Percentiles rank a stretch among this genome's conserved stretches.
Evolutionary conservation across 23 tunicate genomes (phyloP).

Genomic region (Styela clava): DNA sequence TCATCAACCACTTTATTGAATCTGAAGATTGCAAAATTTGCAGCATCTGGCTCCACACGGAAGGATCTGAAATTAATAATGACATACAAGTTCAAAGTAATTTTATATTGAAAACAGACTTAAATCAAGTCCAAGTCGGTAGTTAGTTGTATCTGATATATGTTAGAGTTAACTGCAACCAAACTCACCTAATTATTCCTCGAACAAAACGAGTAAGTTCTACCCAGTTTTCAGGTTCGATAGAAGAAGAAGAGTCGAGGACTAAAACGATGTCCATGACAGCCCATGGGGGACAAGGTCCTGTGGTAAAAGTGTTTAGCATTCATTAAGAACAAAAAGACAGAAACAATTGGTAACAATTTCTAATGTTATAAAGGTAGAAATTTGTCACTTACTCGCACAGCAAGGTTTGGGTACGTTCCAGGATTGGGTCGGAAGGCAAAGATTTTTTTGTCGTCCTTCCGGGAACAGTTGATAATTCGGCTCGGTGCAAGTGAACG

Average conservation of each 20-base stretch:
- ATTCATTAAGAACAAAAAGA: too few species aligned
- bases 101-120: too few species aligned
- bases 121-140: too few species aligned
- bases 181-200: background rate
- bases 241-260: constrained; percentile 26
- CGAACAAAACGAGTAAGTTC: constrained; percentile 10
- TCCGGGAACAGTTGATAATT: constrained; percentile 17
- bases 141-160: too few species aligned
- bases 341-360: too few species aligned
- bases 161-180: too few species aligned
- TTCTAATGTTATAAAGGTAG: too few species aligned
- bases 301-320: constrained; percentile 8
- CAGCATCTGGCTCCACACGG: constrained; percentile 10
- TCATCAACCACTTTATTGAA: constrained; percentile 2
- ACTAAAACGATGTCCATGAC: constrained; percentile 27
- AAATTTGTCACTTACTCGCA: constrained; percentile 32
- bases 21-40: constrained; percentile 30
- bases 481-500: constrained; percentile 41
- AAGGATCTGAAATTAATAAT: constrained; percentile 10
- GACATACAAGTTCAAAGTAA: too few species aligned
- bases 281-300: constrained; percentile 31
- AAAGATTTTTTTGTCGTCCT: background rate
- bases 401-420: constrained; percentile 22
- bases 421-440: constrained; percentile 10
- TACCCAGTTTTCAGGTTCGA: constrained; percentile 2